A percentile compares a stretch with the other conserved stretches of the same genome.
Evolutionary conservation across 2,888 invertebrate genomes (phyloP).

Genomic region (Thymelicus sylvestris): DNA sequence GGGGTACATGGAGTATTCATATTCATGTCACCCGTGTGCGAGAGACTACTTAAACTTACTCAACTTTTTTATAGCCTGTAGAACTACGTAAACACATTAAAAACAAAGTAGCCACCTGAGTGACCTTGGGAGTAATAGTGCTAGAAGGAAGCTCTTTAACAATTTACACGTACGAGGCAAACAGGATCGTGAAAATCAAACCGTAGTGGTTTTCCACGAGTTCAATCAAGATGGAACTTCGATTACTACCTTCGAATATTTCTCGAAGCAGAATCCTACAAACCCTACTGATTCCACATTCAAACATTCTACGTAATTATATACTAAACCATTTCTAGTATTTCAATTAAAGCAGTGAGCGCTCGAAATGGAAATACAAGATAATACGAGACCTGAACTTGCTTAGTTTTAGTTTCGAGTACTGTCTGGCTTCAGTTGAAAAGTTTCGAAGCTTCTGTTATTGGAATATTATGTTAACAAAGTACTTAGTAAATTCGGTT

Average conservation of each 20-base stretch:
- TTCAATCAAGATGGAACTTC: neutral
- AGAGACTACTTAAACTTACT: too few relatives aligned
- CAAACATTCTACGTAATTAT: constrained; percentile 10
- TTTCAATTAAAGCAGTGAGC: constrained; percentile 13
- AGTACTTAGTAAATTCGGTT: neutral
- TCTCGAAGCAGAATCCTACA: neutral
- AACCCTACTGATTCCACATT: constrained; percentile 4
- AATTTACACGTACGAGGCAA: too few relatives aligned
- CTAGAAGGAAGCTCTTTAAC: too few relatives aligned
- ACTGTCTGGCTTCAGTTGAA: neutral
- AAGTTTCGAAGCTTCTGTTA: neutral
- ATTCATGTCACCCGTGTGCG: too few relatives aligned
- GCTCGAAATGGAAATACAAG: constrained; percentile 12
- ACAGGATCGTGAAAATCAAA: too few relatives aligned
- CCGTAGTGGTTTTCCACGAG: too few relatives aligned
- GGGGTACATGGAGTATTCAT: too few relatives aligned
- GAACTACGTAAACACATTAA: too few relatives aligned
- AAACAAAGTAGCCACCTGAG: too few relatives aligned
- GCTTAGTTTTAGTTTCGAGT: neutral
- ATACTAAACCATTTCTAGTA: constrained; percentile 16
- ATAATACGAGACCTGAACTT: neutral
- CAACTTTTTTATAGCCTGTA: too few relatives aligned
- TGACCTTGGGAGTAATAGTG: too few relatives aligned
- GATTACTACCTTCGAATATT: neutral
- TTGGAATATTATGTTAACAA: too few relatives aligned